These are phyloP conservation scores for Philotrypesis tridentata DNA, from an alignment of 1,140 invertebrate species.

Conservation along the genomic window DNA sequence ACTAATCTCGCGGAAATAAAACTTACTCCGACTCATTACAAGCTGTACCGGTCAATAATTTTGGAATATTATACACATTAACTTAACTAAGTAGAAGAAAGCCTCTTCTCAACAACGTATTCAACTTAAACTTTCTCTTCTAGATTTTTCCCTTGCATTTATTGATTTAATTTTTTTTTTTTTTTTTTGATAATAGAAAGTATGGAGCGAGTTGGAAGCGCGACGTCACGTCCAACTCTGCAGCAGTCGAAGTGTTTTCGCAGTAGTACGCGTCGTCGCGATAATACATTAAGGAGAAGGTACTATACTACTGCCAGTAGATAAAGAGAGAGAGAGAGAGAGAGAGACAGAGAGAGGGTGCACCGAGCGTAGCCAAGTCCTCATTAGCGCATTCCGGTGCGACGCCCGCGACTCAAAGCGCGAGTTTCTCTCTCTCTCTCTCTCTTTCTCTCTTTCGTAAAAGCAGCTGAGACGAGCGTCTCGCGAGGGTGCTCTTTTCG, in stretches of 20 bases:
- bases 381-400: constrained; percentile 74
- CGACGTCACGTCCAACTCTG: neutral
- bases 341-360: constrained; percentile 47
- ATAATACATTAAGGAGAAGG: neutral
- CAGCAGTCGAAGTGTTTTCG: neutral
- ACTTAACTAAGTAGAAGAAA: neutral
- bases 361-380: constrained; percentile 72
- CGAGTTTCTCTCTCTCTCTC: constrained; percentile 15
- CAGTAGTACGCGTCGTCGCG: neutral
- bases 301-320: neutral
- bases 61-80: neutral
- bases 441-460: constrained; percentile 59
- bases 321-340: neutral
- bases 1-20: neutral
- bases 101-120: neutral
- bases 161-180: too few species aligned
- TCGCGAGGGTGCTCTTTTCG: constrained; percentile 47
- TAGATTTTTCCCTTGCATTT: neutral
- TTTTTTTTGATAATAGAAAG: neutral
- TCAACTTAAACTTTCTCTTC: neutral
- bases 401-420: constrained; percentile 70
- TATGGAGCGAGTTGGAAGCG: neutral
- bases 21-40: neutral
- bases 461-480: constrained; percentile 63
- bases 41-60: neutral